These are phyloP conservation scores for Acanthopagrus latus DNA, from an alignment of 2,797 vertebrate species.

Conservation along the genomic window DNA sequence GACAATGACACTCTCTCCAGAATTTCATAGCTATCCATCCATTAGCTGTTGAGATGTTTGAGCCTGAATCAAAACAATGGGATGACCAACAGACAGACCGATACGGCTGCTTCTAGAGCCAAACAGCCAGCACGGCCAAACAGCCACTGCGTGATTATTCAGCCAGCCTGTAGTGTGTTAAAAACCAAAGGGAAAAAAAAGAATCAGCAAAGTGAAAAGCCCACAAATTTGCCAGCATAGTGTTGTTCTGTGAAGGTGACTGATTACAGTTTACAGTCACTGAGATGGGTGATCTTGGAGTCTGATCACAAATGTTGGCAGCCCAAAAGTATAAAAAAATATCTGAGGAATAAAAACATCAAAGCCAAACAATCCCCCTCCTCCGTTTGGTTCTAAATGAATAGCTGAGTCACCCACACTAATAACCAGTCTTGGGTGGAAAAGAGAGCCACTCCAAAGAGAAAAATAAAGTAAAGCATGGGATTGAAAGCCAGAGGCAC, in stretches of 20 bases:
- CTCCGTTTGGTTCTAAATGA: constrained; percentile 48
- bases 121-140: background rate
- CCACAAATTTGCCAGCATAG: background rate
- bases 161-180: background rate
- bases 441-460: constrained; percentile 40
- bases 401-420: constrained; percentile 60
- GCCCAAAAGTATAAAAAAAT: constrained; percentile 48
- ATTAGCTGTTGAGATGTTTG: background rate
- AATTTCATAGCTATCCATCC: background rate
- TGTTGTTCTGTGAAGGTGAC: constrained; percentile 12
- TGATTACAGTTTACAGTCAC: constrained; percentile 18
- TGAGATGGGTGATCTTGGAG: constrained; percentile 30
- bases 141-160: background rate
- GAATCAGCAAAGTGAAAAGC: background rate
- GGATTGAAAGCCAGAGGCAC: constrained; percentile 52
- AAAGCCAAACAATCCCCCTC: constrained; percentile 23
- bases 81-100: background rate
- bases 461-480: constrained; percentile 52
- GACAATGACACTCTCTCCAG: no score
- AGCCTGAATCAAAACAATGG: background rate
- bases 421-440: constrained; percentile 55
- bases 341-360: constrained; percentile 41
- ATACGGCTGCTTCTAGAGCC: background rate
- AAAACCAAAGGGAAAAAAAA: constrained; percentile 16
- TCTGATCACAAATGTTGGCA: constrained; percentile 40